Conservation (phyloP, 2,888 invertebrate species). For the Ormyrus nitidulus region DNA sequence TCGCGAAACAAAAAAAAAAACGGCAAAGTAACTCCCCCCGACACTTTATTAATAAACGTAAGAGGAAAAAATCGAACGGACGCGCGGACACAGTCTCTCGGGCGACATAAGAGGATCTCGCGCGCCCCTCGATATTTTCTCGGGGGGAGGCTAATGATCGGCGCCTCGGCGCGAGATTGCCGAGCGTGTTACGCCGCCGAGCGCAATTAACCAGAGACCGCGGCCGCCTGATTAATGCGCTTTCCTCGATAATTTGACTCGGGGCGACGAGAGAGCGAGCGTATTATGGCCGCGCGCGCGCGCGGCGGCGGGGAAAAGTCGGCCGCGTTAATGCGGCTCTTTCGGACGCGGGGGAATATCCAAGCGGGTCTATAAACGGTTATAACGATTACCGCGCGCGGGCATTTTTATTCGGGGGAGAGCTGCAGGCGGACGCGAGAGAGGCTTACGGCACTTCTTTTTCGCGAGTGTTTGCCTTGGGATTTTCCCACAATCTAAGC, state of each 20-base stretch:
- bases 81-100: no score
- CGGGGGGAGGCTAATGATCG: not conserved
- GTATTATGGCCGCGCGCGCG: not conserved
- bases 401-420: constrained; percentile 2
- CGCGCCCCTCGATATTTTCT: constrained; percentile 34
- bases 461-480: not conserved
- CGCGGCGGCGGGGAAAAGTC: not conserved
- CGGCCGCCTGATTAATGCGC: constrained; percentile 35
- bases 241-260: constrained; percentile 43
- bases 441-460: not conserved
- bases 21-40: not conserved
- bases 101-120: no score
- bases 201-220: constrained; percentile 36
- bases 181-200: constrained; percentile 26
- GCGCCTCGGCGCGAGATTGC: constrained; percentile 21
- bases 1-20: not conserved
- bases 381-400: constrained; percentile 29
- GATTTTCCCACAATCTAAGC: constrained; percentile 35
- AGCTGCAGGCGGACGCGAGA: no score
- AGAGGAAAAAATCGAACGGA: not conserved
- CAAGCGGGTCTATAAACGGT: constrained; percentile 25
- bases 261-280: constrained; percentile 1
- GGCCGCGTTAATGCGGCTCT: constrained; percentile 34
- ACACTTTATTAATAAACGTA: constrained; percentile 37
- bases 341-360: not conserved